These are phyloP conservation scores for Stichopus horrens DNA, from an alignment of 53 echinoderm and acorn worm species.

Conservation along the genomic window DNA sequence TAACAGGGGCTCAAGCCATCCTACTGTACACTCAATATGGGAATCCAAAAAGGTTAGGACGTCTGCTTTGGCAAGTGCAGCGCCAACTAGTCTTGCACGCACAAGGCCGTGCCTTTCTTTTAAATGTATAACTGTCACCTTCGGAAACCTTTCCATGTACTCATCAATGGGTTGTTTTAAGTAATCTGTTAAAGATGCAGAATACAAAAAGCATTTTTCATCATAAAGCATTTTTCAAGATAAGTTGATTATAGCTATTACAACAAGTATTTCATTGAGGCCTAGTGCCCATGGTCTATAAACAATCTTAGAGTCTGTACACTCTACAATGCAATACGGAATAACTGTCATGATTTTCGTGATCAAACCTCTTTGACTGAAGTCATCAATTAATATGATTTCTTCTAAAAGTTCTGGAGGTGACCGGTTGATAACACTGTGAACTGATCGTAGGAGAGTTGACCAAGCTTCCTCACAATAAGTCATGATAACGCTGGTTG, in stretches of 20 bases:
- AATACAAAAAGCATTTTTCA: too few relatives aligned
- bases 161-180: slow-evolving; percentile 75
- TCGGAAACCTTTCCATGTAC: slow-evolving; percentile 81
- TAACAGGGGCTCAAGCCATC: slow-evolving; percentile 87
- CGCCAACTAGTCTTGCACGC: slow-evolving; percentile 77
- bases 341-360: too few relatives aligned
- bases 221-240: too few relatives aligned
- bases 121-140: slow-evolving; percentile 77
- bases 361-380: slow-evolving; percentile 78
- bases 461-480: slow-evolving; percentile 98
- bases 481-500: slow-evolving; percentile 80
- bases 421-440: slow-evolving; percentile 94
- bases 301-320: too few relatives aligned
- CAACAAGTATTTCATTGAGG: too few relatives aligned
- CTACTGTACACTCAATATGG: slow-evolving; percentile 89
- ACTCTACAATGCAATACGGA: too few relatives aligned
- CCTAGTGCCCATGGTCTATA: too few relatives aligned
- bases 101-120: slow-evolving; percentile 75
- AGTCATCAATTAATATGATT: slow-evolving; percentile 89
- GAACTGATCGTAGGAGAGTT: slow-evolving; percentile 82
- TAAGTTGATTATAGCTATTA: too few relatives aligned
- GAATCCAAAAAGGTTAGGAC: slow-evolving; percentile 90
- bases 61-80: slow-evolving; percentile 62
- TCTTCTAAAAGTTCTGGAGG: slow-evolving; percentile 85
- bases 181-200: slow-evolving; percentile 54